Conservation (phyloP, 2,797 vertebrate species). For the Discoglossus pictus region DNA sequence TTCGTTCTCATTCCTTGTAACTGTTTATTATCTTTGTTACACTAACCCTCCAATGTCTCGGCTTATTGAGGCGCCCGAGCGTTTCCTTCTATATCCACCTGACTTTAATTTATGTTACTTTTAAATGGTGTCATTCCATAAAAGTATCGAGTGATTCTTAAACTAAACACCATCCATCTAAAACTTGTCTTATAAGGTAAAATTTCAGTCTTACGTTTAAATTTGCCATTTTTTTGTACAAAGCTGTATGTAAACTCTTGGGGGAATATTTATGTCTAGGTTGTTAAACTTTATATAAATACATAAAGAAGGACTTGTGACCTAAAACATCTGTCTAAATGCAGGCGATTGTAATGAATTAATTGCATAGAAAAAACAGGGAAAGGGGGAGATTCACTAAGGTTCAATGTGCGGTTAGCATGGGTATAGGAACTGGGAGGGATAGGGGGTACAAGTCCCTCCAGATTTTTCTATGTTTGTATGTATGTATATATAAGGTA, state of each 20-base stretch:
- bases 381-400: not conserved
- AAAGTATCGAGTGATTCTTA: conserved; percentile 45
- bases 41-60: too few relatives aligned
- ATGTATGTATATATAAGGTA: too few relatives aligned
- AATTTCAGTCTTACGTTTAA: conserved; percentile 42
- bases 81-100: conserved; percentile 35
- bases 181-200: conserved; percentile 48
- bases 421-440: too few relatives aligned
- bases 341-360: conserved; percentile 32
- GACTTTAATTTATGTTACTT: conserved; percentile 39
- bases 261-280: conserved; percentile 52
- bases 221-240: conserved; percentile 45
- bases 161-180: conserved; percentile 40
- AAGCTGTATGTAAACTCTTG: conserved; percentile 48
- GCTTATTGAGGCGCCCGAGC: too few relatives aligned
- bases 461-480: too few relatives aligned
- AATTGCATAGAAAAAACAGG: conserved; percentile 35
- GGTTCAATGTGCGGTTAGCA: too few relatives aligned
- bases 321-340: conserved; percentile 46
- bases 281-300: conserved; percentile 52
- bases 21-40: too few relatives aligned
- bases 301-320: conserved; percentile 46
- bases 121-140: conserved; percentile 26
- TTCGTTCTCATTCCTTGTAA: too few relatives aligned
- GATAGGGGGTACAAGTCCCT: too few relatives aligned